A percentile compares a stretch with the other conserved stretches of the same genome.
phyloP scores from a whole-genome alignment of 2,113 vertebrate genomes.

The Lasiurus borealis region DNA sequence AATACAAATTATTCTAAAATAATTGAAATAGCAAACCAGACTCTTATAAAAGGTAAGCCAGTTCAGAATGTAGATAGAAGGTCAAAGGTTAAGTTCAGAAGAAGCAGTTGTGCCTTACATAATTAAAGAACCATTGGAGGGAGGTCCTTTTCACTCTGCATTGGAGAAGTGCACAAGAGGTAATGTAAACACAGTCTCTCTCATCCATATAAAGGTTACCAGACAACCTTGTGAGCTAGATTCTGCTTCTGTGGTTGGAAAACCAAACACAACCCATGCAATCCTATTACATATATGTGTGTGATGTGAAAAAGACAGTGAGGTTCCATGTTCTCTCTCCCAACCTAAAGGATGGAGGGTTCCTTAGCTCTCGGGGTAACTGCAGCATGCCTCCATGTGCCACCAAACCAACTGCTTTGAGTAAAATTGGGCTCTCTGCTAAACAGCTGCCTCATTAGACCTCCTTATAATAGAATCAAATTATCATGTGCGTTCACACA shows the following conservation, averaged over 20 bases:
- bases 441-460: slow-evolving; percentile 1
- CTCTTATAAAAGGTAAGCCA: not conserved
- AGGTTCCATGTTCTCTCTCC: not conserved
- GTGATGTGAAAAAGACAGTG: not conserved
- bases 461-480: not conserved
- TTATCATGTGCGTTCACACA: not conserved
- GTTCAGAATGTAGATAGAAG: not conserved
- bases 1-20: not conserved
- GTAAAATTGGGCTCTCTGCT: not conserved
- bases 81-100: not conserved
- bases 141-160: not conserved
- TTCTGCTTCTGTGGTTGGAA: not conserved
- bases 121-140: not conserved
- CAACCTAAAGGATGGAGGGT: not conserved
- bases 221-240: not conserved
- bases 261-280: not conserved
- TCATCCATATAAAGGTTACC: not conserved
- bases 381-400: not conserved
- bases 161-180: not conserved
- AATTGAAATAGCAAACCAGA: not conserved
- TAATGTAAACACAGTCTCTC: not conserved
- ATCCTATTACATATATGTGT: not conserved
- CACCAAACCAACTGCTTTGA: not conserved
- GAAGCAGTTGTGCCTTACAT: not conserved
- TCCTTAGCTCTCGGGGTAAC: not conserved